These are phyloP conservation scores for Silurus aristotelis DNA, from an alignment of 2,797 vertebrate genomes.

Conservation along the genomic window DNA sequence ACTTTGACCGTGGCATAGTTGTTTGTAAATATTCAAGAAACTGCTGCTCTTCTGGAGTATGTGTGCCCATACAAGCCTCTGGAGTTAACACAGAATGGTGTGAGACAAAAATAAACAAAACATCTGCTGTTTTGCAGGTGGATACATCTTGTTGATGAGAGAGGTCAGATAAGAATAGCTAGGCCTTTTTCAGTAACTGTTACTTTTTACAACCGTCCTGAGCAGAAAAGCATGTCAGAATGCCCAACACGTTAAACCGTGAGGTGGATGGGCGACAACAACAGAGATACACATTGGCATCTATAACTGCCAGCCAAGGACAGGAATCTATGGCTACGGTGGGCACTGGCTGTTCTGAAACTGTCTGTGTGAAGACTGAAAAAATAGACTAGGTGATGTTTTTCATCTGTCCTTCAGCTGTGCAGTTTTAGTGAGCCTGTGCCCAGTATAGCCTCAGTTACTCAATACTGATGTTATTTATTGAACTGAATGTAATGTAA, in stretches of 20 bases:
- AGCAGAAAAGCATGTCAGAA: conserved; percentile 7
- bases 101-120: not conserved
- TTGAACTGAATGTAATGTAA: not conserved
- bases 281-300: not conserved
- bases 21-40: not conserved
- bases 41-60: not conserved
- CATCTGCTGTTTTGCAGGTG: not conserved
- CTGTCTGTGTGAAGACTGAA: not conserved
- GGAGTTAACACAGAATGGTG: not conserved
- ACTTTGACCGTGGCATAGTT: not conserved
- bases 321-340: not conserved
- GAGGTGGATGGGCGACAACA: not conserved
- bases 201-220: not conserved
- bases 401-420: not conserved
- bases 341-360: not conserved
- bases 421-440: not conserved
- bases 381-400: conserved; percentile 10
- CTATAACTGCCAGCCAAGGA: not conserved
- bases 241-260: not conserved
- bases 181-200: not conserved
- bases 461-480: not conserved
- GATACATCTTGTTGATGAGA: not conserved
- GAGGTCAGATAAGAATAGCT: not conserved
- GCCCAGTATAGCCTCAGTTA: not conserved
- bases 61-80: not conserved